phyloP scores from a whole-genome alignment of 1,140 invertebrate genomes.

The Elymnias hypermnestra region DNA sequence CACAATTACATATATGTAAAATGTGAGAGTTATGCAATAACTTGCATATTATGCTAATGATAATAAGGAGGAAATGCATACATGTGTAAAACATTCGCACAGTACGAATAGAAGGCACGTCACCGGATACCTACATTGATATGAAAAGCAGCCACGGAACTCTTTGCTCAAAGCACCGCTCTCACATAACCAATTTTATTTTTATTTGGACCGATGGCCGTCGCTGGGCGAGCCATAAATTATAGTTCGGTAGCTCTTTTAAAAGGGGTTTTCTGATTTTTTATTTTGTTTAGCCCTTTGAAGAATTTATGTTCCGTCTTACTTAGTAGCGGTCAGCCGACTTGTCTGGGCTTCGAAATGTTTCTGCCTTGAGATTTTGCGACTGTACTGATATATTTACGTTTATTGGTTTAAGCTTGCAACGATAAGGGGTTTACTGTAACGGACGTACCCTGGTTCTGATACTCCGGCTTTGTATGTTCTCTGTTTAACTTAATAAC shows the following conservation, averaged over 20 bases:
- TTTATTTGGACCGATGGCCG: slow-evolving; percentile 56
- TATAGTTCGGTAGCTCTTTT: slow-evolving; percentile 74
- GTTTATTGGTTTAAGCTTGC: slow-evolving; percentile 4
- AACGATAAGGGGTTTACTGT: no score
- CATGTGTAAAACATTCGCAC: no score
- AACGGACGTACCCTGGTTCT: no score
- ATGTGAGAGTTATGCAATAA: no score
- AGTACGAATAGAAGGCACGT: no score
- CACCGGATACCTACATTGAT: no score
- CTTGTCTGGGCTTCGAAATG: slow-evolving; percentile 31
- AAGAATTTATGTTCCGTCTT: slow-evolving; percentile 73
- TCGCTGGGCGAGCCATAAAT: slow-evolving; percentile 65
- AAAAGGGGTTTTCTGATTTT: slow-evolving; percentile 58
- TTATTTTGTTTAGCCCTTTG: slow-evolving; percentile 69
- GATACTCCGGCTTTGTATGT: no score
- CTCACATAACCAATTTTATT: slow-evolving; percentile 20
- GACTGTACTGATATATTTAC: slow-evolving; percentile 3
- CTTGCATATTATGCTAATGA: no score
- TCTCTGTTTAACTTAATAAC: no score
- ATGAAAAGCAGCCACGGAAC: no score
- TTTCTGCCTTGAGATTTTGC: slow-evolving; percentile 11
- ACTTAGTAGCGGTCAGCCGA: slow-evolving; percentile 67
- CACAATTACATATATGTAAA: no score
- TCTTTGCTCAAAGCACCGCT: not conserved
- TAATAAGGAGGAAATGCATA: no score